Evolutionary conservation across 2,888 invertebrate species (phyloP).

Genomic region (Volucella inflata): DNA sequence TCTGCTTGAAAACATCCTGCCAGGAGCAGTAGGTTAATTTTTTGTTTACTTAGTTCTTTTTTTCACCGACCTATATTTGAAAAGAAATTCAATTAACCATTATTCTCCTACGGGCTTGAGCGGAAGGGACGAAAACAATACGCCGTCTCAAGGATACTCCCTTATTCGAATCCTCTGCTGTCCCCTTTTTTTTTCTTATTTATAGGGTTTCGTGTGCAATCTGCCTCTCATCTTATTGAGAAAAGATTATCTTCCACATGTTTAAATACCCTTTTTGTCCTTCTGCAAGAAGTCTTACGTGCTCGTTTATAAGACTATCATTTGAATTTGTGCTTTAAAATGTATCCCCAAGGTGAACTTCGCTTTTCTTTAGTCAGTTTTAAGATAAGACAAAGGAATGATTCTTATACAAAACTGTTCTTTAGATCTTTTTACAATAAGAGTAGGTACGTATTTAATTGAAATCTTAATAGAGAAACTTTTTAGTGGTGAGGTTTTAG

Average conservation of each 20-base stretch:
- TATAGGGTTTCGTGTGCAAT: constrained; percentile 23
- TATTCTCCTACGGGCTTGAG: neutral
- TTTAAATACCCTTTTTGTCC: constrained; percentile 13
- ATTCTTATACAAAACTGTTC: too few relatives aligned
- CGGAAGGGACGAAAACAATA: neutral
- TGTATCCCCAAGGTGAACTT: too few relatives aligned
- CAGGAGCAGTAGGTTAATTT: constrained; percentile 7
- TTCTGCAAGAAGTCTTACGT: too few relatives aligned
- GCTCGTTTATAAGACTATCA: too few relatives aligned
- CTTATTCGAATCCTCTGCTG: neutral
- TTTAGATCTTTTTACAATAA: too few relatives aligned
- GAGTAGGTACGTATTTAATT: too few relatives aligned
- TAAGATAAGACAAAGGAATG: too few relatives aligned
- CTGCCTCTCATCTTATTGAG: constrained; percentile 38
- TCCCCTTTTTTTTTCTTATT: neutral
- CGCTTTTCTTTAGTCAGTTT: too few relatives aligned
- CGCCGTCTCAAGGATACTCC: constrained; percentile 14
- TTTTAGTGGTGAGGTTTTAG: too few relatives aligned
- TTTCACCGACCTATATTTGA: neutral
- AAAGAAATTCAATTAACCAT: constrained; percentile 17
- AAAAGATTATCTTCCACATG: constrained; percentile 31
- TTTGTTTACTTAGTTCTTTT: neutral
- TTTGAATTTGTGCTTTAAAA: too few relatives aligned
- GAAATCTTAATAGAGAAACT: too few relatives aligned
- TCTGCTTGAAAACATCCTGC: neutral